Base-by-base conservation (phyloP, 2,797 vertebrate genomes). In the Rhinatrema bivittatum region DNA sequence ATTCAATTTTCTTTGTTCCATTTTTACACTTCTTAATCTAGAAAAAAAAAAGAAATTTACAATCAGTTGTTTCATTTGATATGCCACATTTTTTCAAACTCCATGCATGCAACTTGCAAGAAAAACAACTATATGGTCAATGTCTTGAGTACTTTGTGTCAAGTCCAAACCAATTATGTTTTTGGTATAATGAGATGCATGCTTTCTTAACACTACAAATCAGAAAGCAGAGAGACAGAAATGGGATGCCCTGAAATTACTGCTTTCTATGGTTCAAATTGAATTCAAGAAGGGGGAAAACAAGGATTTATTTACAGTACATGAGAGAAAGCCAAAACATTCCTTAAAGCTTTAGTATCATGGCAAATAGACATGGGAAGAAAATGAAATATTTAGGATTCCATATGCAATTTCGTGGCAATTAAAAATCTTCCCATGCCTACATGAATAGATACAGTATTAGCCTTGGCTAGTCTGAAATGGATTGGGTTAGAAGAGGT, bases 21-120 rank as follows among this genome's bases (percentile, higher is more conserved):
- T 99, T 92, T 99, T 99, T 81, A 99, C 94, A 87, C 96, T 99
- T 91, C 96, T 89, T 81, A 99, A 94, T 91, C 95, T 97, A 88
- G 82, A 87, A 89, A 94, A 82, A 87, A 89, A 94, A 85, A 85
- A 65, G 77, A 82, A 87, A 85, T 76, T 69, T 76, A 50, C 84
- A 89, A 74, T 82, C 60, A 90, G 67, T 70, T 63, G 56, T 69
- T 72, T 41, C 29, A 67, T 42, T 66, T 46, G 26, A 4, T 16
- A 15, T n/a, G 22, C 18, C 29, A 65, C 54, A 65, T 70, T 70
- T 84, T n/a, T 84, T 56, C 66, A 78, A 74, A 79, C 72, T 87
- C 76, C 84, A 86, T 94, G 94, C 94, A 98, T 68, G 78, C 80
- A 87, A 83, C 62, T 64, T 64, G 76, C 58, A 72, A 68, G 61